Percentiles rank a stretch among this genome's conserved stretches.
Evolutionary conservation across 2,113 vertebrate genomes (phyloP).

Genomic region (Genyomyrus donnyi): DNA sequence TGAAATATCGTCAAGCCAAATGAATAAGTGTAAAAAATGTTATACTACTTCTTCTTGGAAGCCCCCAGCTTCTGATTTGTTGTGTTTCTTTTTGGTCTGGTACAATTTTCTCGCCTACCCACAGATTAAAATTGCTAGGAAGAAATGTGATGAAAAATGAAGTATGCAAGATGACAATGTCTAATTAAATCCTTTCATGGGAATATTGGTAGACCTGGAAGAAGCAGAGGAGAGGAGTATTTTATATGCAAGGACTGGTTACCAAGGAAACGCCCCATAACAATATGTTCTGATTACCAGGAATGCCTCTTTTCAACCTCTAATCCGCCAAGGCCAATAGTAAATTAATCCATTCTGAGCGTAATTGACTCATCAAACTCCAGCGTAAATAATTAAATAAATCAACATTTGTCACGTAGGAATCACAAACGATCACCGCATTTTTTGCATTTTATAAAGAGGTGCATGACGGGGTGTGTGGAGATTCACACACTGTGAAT

Average conservation of each 20-base stretch:
- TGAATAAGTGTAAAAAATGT: not conserved
- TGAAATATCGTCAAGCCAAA: not conserved
- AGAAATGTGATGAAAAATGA: slow-evolving; percentile 33
- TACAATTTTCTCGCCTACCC: not conserved
- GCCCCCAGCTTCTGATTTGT: not conserved
- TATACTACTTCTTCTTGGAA: not conserved
- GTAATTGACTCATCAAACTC: slow-evolving; percentile 11
- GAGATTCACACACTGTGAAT: not conserved
- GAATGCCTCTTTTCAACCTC: slow-evolving; percentile 16
- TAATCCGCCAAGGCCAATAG: slow-evolving; percentile 10
- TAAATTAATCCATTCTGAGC: slow-evolving; percentile 16
- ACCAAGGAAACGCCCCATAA: slow-evolving; percentile 37
- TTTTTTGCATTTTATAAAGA: not conserved
- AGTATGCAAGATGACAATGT: slow-evolving; percentile 48
- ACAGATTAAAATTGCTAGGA: slow-evolving; percentile 36
- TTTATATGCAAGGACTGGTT: slow-evolving; percentile 29
- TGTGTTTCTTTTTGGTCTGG: not conserved
- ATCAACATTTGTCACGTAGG: not conserved
- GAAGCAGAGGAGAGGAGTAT: slow-evolving; percentile 1
- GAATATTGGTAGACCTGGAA: slow-evolving; percentile 24
- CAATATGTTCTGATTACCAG: slow-evolving; percentile 25
- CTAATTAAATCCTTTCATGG: slow-evolving; percentile 41
- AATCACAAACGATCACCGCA: not conserved
- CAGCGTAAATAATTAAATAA: not conserved
- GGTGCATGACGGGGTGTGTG: not conserved